These are phyloP conservation scores for Acheta domesticus DNA, from an alignment of 2,888 invertebrate genomes.

Conservation along the genomic window DNA sequence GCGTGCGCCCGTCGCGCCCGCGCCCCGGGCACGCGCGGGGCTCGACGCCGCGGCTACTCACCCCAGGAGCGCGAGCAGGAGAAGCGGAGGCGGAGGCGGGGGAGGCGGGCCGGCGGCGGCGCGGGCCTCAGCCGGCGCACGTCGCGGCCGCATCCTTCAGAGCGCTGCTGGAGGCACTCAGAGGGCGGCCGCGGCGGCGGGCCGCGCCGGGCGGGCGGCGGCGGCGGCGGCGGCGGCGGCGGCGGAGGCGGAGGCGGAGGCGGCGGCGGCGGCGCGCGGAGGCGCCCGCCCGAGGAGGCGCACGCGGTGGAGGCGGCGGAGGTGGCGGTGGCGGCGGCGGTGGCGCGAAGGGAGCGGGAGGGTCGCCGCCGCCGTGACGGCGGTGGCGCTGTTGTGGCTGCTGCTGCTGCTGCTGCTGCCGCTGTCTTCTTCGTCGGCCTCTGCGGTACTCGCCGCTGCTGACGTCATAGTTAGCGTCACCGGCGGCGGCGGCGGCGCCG, in stretches of 20 bases:
- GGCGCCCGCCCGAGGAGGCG: not conserved
- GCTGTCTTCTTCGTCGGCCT: not conserved
- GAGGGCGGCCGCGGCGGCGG: constrained; percentile 7
- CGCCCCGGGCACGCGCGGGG: too few species aligned
- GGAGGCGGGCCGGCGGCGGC: not conserved
- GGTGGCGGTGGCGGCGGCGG: not conserved
- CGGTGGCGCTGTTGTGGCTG: not conserved
- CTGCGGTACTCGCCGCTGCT: not conserved
- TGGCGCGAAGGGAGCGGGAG: not conserved
- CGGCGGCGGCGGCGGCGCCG: not conserved
- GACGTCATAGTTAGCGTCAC: constrained; percentile 10
- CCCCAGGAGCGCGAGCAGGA: not conserved
- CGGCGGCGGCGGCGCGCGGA: not conserved
- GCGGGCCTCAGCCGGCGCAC: not conserved
- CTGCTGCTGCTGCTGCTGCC: not conserved
- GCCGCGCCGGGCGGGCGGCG: not conserved
- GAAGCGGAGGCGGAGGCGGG: not conserved
- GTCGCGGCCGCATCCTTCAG: constrained; percentile 1
- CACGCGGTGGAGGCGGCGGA: not conserved
- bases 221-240: not conserved
- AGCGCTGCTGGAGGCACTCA: not conserved
- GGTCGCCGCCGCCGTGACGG: not conserved
- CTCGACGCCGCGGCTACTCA: not conserved
- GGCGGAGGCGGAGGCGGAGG: not conserved
- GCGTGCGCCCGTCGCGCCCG: too few species aligned